phyloP scores from a whole-genome alignment of 2,113 vertebrate species.

The Nanorana parkeri region DNA sequence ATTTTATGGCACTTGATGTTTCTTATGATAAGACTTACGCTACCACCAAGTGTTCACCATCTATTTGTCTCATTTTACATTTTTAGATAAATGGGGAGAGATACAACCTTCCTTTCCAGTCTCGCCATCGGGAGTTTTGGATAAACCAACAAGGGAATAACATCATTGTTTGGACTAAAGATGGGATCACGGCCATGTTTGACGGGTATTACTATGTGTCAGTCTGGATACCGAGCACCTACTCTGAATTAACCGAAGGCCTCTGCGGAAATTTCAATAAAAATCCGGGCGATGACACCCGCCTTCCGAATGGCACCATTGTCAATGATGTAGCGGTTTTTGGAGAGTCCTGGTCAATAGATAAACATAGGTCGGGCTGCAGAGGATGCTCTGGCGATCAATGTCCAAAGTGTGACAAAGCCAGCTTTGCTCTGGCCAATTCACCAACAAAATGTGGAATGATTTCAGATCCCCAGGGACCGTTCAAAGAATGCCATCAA shows the following conservation, averaged over 20 bases:
- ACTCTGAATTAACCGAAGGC: slow-evolving; percentile 62
- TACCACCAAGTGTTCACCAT: background rate
- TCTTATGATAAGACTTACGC: no score
- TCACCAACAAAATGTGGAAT: slow-evolving; percentile 59
- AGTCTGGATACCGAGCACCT: slow-evolving; percentile 68
- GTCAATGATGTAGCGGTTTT: slow-evolving; percentile 19
- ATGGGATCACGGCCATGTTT: slow-evolving; percentile 70
- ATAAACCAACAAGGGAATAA: slow-evolving; percentile 49
- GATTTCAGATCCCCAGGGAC: slow-evolving; percentile 53
- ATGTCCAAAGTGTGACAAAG: slow-evolving; percentile 52
- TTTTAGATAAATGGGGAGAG: slow-evolving; percentile 22
- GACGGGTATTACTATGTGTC: slow-evolving; percentile 67
- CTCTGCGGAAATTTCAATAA: slow-evolving; percentile 53
- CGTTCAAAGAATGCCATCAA: slow-evolving; percentile 59
- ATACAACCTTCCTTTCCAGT: slow-evolving; percentile 1
- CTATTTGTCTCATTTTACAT: background rate
- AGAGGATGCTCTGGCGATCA: slow-evolving; percentile 23
- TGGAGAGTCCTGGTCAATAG: slow-evolving; percentile 38
- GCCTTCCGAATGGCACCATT: slow-evolving; percentile 15
- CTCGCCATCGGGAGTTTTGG: background rate
- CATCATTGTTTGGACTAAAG: slow-evolving; percentile 59
- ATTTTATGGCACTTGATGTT: no score
- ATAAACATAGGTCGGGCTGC: background rate
- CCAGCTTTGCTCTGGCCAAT: slow-evolving; percentile 36
- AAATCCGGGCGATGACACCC: slow-evolving; percentile 30